Conservation (phyloP, 2,888 invertebrate species). For the Heliconius ismenius region DNA sequence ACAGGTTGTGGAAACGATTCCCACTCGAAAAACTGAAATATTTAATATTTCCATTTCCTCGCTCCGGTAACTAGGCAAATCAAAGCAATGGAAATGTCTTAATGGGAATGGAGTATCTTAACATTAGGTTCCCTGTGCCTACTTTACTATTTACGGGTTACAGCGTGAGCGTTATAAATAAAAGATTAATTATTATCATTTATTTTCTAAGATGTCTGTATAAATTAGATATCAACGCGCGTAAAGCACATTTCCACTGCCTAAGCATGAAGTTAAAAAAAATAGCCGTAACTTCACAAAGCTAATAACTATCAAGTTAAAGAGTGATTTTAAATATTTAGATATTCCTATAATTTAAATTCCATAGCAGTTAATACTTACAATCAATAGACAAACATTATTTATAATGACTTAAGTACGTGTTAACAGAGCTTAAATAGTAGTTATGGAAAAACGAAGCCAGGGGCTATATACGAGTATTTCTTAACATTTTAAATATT, state of each 20-base stretch:
- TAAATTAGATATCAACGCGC: conserved; percentile 27
- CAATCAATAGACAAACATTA: conserved; percentile 20
- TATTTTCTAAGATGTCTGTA: not conserved
- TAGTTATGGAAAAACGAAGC: not conserved
- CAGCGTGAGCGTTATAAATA: too few species aligned
- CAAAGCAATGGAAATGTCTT: too few species aligned
- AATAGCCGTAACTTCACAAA: not conserved
- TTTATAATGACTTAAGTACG: conserved; percentile 23
- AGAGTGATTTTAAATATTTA: not conserved
- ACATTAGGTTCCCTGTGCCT: too few species aligned
- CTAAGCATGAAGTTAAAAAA: too few species aligned
- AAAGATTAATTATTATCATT: not conserved
- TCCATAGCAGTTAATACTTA: conserved; percentile 8
- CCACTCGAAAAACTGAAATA: too few species aligned
- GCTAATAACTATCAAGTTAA: not conserved
- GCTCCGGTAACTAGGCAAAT: too few species aligned
- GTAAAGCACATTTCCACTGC: not conserved
- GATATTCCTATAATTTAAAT: conserved; percentile 16
- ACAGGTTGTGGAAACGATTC: too few species aligned
- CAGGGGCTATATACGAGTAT: not conserved
- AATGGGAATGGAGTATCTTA: too few species aligned
- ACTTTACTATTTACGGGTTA: accelerated
- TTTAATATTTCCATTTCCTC: too few species aligned
- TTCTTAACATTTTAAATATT: not conserved
- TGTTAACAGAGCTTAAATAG: conserved; percentile 11